Conservation (phyloP, 2,797 vertebrate genomes). For the Melanotaenia pygmaea region DNA sequence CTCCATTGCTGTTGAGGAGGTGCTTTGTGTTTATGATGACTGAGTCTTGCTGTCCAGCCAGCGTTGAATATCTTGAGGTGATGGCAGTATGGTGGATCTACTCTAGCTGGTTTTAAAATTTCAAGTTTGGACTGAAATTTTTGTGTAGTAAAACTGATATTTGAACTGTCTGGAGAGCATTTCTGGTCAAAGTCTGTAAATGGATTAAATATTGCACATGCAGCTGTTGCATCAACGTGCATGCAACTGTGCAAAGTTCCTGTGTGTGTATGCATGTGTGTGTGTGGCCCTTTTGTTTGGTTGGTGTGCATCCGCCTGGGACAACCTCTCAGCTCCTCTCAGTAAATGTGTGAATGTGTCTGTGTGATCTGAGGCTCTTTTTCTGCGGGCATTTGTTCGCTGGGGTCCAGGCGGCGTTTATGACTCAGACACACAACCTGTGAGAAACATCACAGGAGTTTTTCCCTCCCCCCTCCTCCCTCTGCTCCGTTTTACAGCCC, state of each 20-base stretch:
- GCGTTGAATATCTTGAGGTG: rapidly evolving
- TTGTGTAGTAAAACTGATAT: neutral
- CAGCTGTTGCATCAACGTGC: neutral
- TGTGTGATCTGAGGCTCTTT: conserved; percentile 47
- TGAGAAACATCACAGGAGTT: conserved; percentile 71
- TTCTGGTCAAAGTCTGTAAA: neutral
- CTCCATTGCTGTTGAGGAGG: conserved; percentile 31
- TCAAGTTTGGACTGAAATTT: neutral
- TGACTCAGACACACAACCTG: conserved; percentile 64
- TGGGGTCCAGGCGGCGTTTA: conserved; percentile 49
- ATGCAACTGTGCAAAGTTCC: conserved; percentile 19
- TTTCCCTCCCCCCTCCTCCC: neutral
- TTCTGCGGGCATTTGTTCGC: conserved; percentile 43
- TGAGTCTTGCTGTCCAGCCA: conserved; percentile 40
- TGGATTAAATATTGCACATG: neutral
- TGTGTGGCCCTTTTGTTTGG: conserved; percentile 56
- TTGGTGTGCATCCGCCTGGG: conserved; percentile 60
- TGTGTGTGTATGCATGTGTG: conserved; percentile 27
- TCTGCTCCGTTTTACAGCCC: conserved; percentile 57
- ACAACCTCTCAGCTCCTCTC: conserved; percentile 56
- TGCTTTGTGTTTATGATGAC: conserved; percentile 52
- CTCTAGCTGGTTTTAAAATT: neutral
- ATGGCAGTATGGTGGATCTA: neutral
- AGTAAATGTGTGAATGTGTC: conserved; percentile 69
- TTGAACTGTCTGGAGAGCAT: neutral